Percentiles rank a stretch among this genome's conserved stretches.
Evolutionary conservation across 1,140 invertebrate genomes (phyloP).

Genomic region (Leguminivora glycinivorella): DNA sequence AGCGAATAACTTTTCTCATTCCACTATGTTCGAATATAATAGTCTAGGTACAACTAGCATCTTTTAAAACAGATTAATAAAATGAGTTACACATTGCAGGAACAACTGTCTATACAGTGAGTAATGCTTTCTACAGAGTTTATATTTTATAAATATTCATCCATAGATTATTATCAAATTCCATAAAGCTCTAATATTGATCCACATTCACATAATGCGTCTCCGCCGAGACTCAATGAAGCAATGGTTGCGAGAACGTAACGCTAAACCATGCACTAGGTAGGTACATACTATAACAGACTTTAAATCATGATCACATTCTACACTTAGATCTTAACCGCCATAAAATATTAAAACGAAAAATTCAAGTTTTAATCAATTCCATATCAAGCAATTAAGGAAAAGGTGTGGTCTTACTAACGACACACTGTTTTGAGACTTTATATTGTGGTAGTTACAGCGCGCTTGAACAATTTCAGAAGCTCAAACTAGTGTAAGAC

Average conservation of each 20-base stretch:
- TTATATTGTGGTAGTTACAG: background rate
- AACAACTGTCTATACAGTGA: constrained; percentile 68
- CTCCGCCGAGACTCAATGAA: constrained; percentile 49
- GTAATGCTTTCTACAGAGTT: constrained; percentile 55
- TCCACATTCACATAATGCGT: constrained; percentile 69
- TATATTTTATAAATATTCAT: constrained; percentile 69
- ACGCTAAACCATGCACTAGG: constrained; percentile 1
- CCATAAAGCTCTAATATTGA: constrained; percentile 78
- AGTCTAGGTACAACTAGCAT: constrained; percentile 62
- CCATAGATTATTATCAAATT: constrained; percentile 79
- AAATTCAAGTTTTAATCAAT: background rate
- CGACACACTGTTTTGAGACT: background rate
- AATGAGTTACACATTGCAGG: constrained; percentile 64
- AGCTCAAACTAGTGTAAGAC: background rate
- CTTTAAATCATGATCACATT: constrained; percentile 1
- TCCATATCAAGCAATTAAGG: background rate
- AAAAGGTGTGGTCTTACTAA: background rate
- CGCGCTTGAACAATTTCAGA: background rate
- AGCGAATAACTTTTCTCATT: constrained; percentile 8
- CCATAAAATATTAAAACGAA: background rate
- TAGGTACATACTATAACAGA: background rate
- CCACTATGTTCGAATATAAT: background rate
- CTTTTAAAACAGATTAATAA: constrained; percentile 73
- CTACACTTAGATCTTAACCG: background rate
- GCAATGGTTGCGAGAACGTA: constrained; percentile 31